These are phyloP conservation scores for Operophtera brumata DNA, from an alignment of 2,888 invertebrate species.

Conservation along the genomic window DNA sequence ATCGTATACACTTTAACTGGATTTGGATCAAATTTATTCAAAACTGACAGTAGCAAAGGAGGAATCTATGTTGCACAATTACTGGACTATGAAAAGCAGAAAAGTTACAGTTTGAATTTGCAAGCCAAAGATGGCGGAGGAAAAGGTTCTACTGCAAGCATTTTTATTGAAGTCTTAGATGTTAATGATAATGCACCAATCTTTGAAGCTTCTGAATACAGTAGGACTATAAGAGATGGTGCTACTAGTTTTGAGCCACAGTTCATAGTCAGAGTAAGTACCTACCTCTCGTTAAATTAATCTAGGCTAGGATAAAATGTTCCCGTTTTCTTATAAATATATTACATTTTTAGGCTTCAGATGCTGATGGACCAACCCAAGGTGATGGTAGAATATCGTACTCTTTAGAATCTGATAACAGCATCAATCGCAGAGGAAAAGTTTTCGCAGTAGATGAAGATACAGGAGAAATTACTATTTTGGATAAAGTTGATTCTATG, in stretches of 20 bases:
- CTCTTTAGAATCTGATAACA: constrained; percentile 84
- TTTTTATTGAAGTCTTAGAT: constrained; percentile 86
- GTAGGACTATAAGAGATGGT: constrained; percentile 88
- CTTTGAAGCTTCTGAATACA: constrained; percentile 86
- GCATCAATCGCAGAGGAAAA: constrained; percentile 82
- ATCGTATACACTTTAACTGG: constrained; percentile 88
- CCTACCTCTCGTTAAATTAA: neutral
- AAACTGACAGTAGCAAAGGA: constrained; percentile 84
- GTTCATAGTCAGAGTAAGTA: constrained; percentile 84
- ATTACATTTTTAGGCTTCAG: constrained; percentile 81
- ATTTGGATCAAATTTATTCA: constrained; percentile 89
- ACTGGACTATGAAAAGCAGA: constrained; percentile 90
- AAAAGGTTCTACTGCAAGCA: constrained; percentile 84
- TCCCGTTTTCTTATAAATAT: neutral
- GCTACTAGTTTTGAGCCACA: constrained; percentile 89
- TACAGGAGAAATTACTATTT: constrained; percentile 86
- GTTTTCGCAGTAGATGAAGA: constrained; percentile 84
- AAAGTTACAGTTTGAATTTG: constrained; percentile 88
- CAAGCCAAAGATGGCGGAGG: constrained; percentile 92
- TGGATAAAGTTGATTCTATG: constrained; percentile 83
- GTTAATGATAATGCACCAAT: constrained; percentile 88
- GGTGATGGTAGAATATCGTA: constrained; percentile 86
- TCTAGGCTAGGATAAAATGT: neutral
- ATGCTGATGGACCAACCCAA: constrained; percentile 86
- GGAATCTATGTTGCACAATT: constrained; percentile 83